Evolutionary conservation across 2,113 vertebrate species (phyloP).

Genomic region (Hemicordylus capensis): DNA sequence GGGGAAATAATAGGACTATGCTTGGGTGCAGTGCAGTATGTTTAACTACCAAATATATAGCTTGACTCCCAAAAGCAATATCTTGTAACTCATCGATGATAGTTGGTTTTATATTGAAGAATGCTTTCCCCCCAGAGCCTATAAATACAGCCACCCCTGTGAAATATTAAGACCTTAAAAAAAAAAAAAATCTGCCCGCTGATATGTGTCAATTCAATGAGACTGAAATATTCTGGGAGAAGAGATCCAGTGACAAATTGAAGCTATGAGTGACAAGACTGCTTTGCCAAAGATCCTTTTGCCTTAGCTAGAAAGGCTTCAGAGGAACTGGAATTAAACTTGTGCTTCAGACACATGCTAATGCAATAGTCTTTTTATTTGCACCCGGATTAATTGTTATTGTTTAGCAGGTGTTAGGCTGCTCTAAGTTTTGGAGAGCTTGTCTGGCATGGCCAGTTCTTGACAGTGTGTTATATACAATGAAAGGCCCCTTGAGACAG

Average conservation of each 20-base stretch:
- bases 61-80: not conserved
- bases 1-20: not conserved
- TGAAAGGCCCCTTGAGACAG: conserved; percentile 13
- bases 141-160: not conserved
- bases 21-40: not conserved
- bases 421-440: not conserved
- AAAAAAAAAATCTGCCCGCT: not conserved
- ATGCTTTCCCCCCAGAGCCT: too few relatives aligned
- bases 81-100: not conserved
- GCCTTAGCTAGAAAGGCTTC: not conserved
- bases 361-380: conserved; percentile 8
- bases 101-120: not conserved
- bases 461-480: not conserved
- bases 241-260: not conserved
- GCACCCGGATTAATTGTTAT: not conserved
- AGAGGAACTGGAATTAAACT: not conserved
- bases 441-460: not conserved
- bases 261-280: not conserved
- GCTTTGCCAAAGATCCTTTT: not conserved
- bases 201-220: not conserved
- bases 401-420: conserved; percentile 13
- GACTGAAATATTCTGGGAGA: not conserved
- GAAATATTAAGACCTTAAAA: not conserved
- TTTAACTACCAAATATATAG: not conserved
- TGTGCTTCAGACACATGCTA: not conserved